These are phyloP conservation scores for Dromiciops gliroides DNA, from an alignment of 2,113 vertebrate species.

Conservation along the genomic window DNA sequence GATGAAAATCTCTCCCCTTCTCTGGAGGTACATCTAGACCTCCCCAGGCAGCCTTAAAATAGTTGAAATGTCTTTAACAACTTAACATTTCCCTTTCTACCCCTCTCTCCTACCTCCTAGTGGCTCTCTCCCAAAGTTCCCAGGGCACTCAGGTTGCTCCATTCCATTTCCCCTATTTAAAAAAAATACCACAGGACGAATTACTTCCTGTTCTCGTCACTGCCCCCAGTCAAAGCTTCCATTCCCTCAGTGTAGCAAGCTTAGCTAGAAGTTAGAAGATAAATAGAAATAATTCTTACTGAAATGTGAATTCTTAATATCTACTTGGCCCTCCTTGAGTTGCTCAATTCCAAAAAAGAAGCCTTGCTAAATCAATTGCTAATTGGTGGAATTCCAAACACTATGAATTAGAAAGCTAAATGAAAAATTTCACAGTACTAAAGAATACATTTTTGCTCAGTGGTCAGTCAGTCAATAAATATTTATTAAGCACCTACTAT, in stretches of 20 bases:
- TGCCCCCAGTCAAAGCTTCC: not conserved
- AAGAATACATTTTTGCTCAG: slow-evolving; percentile 19
- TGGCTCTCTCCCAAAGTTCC: not conserved
- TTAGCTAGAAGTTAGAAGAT: not conserved
- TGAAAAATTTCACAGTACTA: slow-evolving; percentile 20
- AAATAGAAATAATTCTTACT: slow-evolving; percentile 28
- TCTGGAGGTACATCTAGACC: not conserved
- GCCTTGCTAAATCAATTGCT: slow-evolving; percentile 2
- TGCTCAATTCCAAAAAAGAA: slow-evolving; percentile 2
- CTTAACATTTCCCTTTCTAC: not conserved
- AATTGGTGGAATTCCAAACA: not conserved
- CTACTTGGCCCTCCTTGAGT: not conserved
- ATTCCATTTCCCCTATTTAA: not conserved
- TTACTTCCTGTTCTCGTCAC: not conserved
- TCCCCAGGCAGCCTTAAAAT: slow-evolving; percentile 13
- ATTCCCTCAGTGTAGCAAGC: slow-evolving; percentile 22
- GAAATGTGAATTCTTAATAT: not conserved
- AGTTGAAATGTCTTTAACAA: slow-evolving; percentile 7
- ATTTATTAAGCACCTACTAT: not conserved
- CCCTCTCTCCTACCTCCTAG: not conserved
- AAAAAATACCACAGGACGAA: not conserved
- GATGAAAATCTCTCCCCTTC: not conserved
- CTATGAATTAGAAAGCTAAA: not conserved
- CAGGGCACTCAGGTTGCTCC: not conserved
- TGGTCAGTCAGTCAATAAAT: not conserved